Base-by-base conservation (phyloP, 2,888 invertebrate species). In the Hoplodrina blanda region DNA sequence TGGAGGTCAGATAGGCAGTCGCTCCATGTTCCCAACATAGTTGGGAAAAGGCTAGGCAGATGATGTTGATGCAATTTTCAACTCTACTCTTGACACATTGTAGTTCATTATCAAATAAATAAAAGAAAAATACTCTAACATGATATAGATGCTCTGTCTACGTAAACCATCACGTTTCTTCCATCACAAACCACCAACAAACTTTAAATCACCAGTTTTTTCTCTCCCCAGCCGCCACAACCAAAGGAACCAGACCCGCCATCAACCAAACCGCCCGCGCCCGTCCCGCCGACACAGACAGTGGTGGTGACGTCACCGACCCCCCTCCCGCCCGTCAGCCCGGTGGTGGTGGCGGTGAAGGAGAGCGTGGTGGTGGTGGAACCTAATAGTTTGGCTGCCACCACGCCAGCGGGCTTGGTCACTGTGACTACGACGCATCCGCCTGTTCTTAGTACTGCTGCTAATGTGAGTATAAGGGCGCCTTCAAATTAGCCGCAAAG, bases 361-460 rank as follows among this genome's bases (percentile, higher is more conserved):
- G 81, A 83, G 56, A 80, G 76, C 41, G 90, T 92, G 67, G 87
- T 92, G 66, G 78, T 92, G 66, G 91, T 92, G 61, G 95, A 94
- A 79, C 95, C 95, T 52, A 98, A 98, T 92, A 98, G 98, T 85
- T 94, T 98, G 82, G 97, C 97, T 2, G 97, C 97, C 49, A 90
- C 94, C 50, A 90, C 95, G 66, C 97, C 97, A 79, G 97, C 98
- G 62, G 98, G 97, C 67, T 97, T 97, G 87, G 98, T 98, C 71
- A 98, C 98, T 1, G 98, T 98, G 49, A 98, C 98, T 62, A 98
- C 98, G 19, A 98, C 98, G 61, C 98, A 98, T 92, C 98, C 82
- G 52, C 85, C 85, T 0, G 83, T 81, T 0, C 74, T 85, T 2
- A 79, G 73, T 20, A 85, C 82, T 2, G 83, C 81, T 10, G 76